Conservation (phyloP, 2,797 vertebrate species). For the Anguilla megastoma region DNA sequence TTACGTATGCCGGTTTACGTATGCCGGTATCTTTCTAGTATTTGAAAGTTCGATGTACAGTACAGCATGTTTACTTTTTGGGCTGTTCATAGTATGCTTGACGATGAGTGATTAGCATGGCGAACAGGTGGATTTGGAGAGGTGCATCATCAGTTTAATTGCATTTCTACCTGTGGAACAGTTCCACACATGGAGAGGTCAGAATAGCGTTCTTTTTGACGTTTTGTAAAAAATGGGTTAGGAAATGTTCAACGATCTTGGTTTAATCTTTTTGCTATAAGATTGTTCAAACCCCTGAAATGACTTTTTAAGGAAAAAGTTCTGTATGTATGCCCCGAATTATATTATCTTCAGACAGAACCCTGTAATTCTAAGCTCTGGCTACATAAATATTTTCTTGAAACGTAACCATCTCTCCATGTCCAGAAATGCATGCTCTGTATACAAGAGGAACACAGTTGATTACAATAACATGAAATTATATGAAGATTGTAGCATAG, state of each 20-base stretch:
- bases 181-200: not conserved
- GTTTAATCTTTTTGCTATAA: not conserved
- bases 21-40: not conserved
- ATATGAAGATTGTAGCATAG: not conserved
- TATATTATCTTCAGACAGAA: not conserved
- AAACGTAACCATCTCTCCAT: not conserved
- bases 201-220: not conserved
- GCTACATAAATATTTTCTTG: not conserved
- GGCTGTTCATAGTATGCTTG: not conserved
- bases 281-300: not conserved
- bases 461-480: not conserved
- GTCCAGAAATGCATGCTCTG: not conserved
- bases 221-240: not conserved
- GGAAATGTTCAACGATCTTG: not conserved
- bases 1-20: not conserved
- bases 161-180: not conserved
- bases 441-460: not conserved
- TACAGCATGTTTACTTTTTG: slow-evolving; percentile 31
- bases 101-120: not conserved
- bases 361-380: not conserved
- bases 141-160: not conserved
- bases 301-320: not conserved
- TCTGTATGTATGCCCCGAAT: not conserved
- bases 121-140: slow-evolving; percentile 21
- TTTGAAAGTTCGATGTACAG: slow-evolving; percentile 40